These are phyloP conservation scores for Deilephila elpenor DNA, from an alignment of 2,888 invertebrate genomes.

Conservation along the genomic window DNA sequence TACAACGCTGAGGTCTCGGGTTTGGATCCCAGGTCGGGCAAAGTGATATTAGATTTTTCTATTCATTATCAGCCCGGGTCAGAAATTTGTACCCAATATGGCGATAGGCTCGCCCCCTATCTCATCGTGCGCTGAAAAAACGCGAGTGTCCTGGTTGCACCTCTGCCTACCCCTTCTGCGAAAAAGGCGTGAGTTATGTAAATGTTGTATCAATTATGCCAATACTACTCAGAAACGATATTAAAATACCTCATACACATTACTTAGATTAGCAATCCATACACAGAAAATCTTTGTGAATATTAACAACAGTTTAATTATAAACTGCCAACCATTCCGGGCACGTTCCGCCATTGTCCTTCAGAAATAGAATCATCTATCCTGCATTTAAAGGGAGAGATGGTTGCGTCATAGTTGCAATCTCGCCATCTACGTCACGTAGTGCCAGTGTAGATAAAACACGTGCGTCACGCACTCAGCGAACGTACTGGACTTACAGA, in stretches of 20 bases:
- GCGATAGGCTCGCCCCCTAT: too few species aligned
- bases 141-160: too few species aligned
- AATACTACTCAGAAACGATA: neutral
- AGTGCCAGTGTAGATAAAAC: constrained; percentile 67
- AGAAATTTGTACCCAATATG: too few species aligned
- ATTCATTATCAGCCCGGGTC: too few species aligned
- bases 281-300: neutral
- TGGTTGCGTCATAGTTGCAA: constrained; percentile 56
- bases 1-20: too few species aligned
- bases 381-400: constrained; percentile 34
- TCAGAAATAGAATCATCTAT: constrained; percentile 16
- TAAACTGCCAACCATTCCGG: constrained; percentile 27
- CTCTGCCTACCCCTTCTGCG: too few species aligned
- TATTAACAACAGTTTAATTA: constrained; percentile 8
- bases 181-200: too few species aligned
- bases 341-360: constrained; percentile 29
- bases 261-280: neutral
- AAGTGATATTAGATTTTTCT: too few species aligned
- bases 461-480: constrained; percentile 58
- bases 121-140: too few species aligned
- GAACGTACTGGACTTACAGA: constrained; percentile 63
- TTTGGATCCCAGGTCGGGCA: too few species aligned
- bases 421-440: constrained; percentile 72
- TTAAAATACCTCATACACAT: neutral
- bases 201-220: too few species aligned